A percentile compares a stretch with the other conserved stretches of the same genome.
phyloP scores from a whole-genome alignment of 2,888 invertebrate genomes.

The Periphyllus acericola region DNA sequence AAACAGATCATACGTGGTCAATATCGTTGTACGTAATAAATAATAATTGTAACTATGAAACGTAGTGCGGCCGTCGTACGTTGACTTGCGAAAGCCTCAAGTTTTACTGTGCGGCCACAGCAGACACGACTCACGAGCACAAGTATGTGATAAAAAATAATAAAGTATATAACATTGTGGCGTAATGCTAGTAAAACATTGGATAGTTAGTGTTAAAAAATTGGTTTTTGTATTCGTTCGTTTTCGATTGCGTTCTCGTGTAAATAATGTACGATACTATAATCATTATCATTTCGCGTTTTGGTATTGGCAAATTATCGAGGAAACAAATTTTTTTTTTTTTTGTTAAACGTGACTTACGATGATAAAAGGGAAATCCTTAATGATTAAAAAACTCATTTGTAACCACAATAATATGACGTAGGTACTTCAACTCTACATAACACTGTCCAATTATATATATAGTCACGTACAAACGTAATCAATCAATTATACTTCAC shows the following conservation, averaged over 20 bases:
- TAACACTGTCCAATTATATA: constrained; percentile 13
- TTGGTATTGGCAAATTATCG: constrained; percentile 15
- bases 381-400: constrained; percentile 14
- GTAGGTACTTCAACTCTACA: not conserved
- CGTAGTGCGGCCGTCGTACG: too few species aligned
- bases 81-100: not conserved
- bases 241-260: not conserved
- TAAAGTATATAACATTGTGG: too few species aligned
- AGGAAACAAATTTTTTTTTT: not conserved
- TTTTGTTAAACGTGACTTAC: constrained; percentile 12
- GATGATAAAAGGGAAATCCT: constrained; percentile 2
- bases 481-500: constrained; percentile 4
- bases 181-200: not conserved
- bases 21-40: not conserved
- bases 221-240: not conserved
- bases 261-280: not conserved
- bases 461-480: constrained; percentile 30
- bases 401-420: constrained; percentile 2
- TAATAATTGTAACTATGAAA: too few species aligned
- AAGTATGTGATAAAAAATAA: not conserved
- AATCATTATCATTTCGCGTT: not conserved
- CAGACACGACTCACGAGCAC: too few species aligned
- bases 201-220: not conserved
- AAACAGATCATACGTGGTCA: not conserved
- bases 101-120: not conserved